phyloP scores from a whole-genome alignment of 2,888 invertebrate species.

The Spodoptera exigua region DNA sequence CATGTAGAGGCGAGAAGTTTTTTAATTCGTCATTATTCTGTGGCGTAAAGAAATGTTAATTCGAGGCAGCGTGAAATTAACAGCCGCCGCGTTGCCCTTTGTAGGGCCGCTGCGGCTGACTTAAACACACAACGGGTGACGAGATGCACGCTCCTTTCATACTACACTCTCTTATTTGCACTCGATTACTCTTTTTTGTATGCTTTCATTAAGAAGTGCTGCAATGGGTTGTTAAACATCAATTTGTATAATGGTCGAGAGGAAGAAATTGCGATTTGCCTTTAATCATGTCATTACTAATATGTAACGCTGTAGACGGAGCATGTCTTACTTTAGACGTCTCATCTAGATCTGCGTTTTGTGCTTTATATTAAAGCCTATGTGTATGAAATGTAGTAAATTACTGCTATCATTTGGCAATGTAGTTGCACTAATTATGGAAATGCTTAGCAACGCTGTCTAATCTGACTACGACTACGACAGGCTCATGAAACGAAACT shows the following conservation, averaged over 20 bases:
- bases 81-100: conserved; percentile 87
- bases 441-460: no score
- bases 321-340: conserved; percentile 52
- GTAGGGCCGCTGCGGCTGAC: conserved; percentile 84
- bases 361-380: conserved; percentile 38
- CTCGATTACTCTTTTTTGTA: conserved; percentile 84
- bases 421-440: no score
- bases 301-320: conserved; percentile 64
- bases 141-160: conserved; percentile 82
- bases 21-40: conserved; percentile 89
- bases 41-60: conserved; percentile 90
- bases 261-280: conserved; percentile 69
- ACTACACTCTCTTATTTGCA: conserved; percentile 86
- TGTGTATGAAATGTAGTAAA: conserved; percentile 3
- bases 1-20: conserved; percentile 87
- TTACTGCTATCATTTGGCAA: no score
- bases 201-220: conserved; percentile 82
- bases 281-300: conserved; percentile 67
- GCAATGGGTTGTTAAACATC: conserved; percentile 82
- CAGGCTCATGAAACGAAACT: no score
- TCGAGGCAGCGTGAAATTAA: conserved; percentile 90
- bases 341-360: conserved; percentile 48
- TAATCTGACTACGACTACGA: no score
- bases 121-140: conserved; percentile 89
- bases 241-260: conserved; percentile 78